Evolutionary conservation across 2,113 vertebrate species (phyloP).

Genomic region (Agapornis roseicollis): DNA sequence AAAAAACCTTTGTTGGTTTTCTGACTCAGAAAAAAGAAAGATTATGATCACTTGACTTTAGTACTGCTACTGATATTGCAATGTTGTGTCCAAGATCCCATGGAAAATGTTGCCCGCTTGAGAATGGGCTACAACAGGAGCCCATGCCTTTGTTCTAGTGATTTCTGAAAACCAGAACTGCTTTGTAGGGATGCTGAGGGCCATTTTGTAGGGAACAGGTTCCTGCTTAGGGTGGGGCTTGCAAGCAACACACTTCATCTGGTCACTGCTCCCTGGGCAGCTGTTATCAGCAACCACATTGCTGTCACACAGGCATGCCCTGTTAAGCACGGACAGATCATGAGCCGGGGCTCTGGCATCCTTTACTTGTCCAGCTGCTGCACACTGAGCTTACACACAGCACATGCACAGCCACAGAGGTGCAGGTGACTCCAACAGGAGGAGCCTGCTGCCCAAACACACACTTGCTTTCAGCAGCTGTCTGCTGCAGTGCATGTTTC

Average conservation of each 20-base stretch:
- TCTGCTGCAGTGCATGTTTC: background rate
- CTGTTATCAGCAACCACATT: accelerated
- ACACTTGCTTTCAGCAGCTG: accelerated
- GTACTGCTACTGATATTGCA: background rate
- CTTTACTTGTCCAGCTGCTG: background rate
- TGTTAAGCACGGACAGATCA: background rate
- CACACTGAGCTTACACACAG: background rate
- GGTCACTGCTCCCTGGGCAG: background rate
- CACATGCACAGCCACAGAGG: background rate
- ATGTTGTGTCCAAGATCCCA: background rate
- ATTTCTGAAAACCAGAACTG: background rate
- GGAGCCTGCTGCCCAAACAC: background rate
- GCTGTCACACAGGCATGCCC: accelerated
- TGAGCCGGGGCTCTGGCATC: accelerated
- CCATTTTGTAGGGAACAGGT: background rate
- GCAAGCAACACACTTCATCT: background rate
- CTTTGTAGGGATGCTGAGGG: background rate
- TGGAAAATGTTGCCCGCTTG: background rate
- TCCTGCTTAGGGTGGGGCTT: background rate
- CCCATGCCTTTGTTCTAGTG: accelerated
- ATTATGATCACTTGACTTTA: background rate
- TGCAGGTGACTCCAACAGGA: accelerated
- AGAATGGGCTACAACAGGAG: background rate
- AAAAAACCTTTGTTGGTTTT: background rate
- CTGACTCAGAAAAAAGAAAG: background rate